Conservation (phyloP, 2,888 invertebrate genomes). For the Acrobasis consociella region DNA sequence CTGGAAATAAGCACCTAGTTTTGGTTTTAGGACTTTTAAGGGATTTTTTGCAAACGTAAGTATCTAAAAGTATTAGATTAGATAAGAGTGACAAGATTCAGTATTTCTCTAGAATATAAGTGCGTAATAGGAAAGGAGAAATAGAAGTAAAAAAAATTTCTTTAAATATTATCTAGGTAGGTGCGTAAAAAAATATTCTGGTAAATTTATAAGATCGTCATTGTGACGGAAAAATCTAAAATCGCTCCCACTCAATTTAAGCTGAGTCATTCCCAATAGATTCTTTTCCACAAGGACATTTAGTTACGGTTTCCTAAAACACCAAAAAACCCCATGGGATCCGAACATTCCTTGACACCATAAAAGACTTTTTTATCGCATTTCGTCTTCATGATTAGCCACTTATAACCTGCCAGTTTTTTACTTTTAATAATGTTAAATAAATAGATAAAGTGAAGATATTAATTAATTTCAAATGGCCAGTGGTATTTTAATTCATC, state of each 20-base stretch:
- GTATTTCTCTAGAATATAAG: too few relatives aligned
- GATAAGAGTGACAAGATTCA: too few relatives aligned
- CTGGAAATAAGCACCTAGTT: background rate
- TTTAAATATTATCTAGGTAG: too few relatives aligned
- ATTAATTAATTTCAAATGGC: conserved; percentile 5
- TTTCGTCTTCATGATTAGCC: conserved; percentile 49
- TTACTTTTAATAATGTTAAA: conserved; percentile 24
- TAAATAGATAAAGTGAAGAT: conserved; percentile 34
- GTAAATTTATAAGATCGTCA: background rate
- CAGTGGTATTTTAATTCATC: conserved; percentile 47
- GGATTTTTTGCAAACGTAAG: too few relatives aligned
- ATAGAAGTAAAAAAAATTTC: too few relatives aligned
- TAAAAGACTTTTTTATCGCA: conserved; percentile 45
- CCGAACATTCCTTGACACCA: conserved; percentile 65
- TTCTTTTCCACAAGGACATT: conserved; percentile 62
- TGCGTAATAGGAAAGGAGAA: too few relatives aligned
- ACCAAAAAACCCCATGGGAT: conserved; percentile 72
- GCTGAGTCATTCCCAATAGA: conserved; percentile 55
- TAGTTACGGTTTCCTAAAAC: conserved; percentile 65
- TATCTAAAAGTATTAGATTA: too few relatives aligned
- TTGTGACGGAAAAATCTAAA: conserved; percentile 15
- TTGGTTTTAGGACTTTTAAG: too few relatives aligned
- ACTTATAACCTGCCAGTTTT: conserved; percentile 36
- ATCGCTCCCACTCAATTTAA: conserved; percentile 40
- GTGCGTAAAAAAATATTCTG: too few relatives aligned